A percentile compares a stretch with the other conserved stretches of the same genome.
Conservation (phyloP, 2,888 invertebrate genomes). For the Polydrusus pterygomalis region DNA sequence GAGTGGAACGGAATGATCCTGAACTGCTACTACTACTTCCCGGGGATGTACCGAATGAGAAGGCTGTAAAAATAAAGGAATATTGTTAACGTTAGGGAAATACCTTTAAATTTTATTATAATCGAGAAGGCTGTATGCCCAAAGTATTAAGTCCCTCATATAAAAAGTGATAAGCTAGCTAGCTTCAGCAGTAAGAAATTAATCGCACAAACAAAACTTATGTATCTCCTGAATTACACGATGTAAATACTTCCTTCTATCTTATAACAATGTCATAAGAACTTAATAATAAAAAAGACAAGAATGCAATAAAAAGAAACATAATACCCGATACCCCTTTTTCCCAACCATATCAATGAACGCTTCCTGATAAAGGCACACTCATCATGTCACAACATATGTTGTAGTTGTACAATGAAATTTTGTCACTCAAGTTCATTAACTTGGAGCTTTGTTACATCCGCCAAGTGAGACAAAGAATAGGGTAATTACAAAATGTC, state of each 20-base stretch:
- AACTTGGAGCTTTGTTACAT: constrained; percentile 13
- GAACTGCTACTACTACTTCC: constrained; percentile 83
- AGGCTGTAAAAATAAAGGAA: constrained; percentile 41
- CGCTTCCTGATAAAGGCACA: constrained; percentile 26
- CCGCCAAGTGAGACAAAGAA: constrained; percentile 12
- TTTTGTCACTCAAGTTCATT: constrained; percentile 23
- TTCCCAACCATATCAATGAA: background rate
- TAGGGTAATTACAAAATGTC: constrained; percentile 7
- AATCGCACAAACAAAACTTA: no score
- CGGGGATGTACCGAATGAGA: constrained; percentile 74
- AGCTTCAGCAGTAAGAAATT: no score
- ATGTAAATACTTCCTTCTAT: background rate
- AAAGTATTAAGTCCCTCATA: no score
- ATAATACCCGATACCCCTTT: constrained; percentile 12
- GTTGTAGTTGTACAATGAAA: constrained; percentile 23
- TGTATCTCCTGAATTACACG: no score
- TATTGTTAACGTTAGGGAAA: no score
- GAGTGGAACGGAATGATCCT: constrained; percentile 88
- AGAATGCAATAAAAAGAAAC: constrained; percentile 23
- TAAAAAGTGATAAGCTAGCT: no score
- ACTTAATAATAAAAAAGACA: constrained; percentile 5
- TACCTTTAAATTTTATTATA: no score
- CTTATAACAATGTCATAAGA: background rate
- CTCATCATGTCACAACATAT: constrained; percentile 22
- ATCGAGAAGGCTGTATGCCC: no score